Evolutionary conservation across 2,113 vertebrate genomes (phyloP).

Genomic region (Pagrus major): DNA sequence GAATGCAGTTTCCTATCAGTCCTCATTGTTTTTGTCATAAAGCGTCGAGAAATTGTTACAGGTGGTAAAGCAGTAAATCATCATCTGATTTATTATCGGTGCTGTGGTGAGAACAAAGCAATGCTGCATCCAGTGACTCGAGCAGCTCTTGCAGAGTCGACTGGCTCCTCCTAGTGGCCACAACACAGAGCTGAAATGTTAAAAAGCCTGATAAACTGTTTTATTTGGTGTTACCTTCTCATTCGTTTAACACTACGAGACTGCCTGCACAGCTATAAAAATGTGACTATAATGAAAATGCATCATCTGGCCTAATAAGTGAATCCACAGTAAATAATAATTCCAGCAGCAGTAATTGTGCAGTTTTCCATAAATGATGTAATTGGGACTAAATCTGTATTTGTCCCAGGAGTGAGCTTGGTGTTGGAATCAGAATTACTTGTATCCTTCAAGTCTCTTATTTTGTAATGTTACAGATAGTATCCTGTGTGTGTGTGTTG

Average conservation of each 20-base stretch:
- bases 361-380: slow-evolving; percentile 27
- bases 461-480: slow-evolving; percentile 46
- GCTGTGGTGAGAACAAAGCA: slow-evolving; percentile 82
- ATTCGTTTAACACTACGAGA: slow-evolving; percentile 38
- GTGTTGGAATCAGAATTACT: slow-evolving; percentile 22
- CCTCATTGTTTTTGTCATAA: slow-evolving; percentile 52
- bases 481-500: slow-evolving; percentile 62
- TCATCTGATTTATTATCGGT: slow-evolving; percentile 66
- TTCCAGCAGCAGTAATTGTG: slow-evolving; percentile 19
- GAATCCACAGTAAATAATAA: slow-evolving; percentile 2
- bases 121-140: slow-evolving; percentile 39
- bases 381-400: slow-evolving; percentile 32
- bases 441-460: slow-evolving; percentile 22
- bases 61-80: slow-evolving; percentile 66
- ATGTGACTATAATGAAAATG: slow-evolving; percentile 43
- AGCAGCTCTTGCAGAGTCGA: slow-evolving; percentile 45
- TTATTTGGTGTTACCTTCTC: slow-evolving; percentile 32
- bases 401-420: slow-evolving; percentile 26
- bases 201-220: slow-evolving; percentile 11
- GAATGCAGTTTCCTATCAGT: slow-evolving; percentile 21
- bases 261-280: slow-evolving; percentile 29
- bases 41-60: slow-evolving; percentile 42
- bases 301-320: slow-evolving; percentile 16
- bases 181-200: slow-evolving; percentile 8
- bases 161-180: slow-evolving; percentile 80